phyloP scores from a whole-genome alignment of 2,888 invertebrate species.

The Rhodophaea formosa region DNA sequence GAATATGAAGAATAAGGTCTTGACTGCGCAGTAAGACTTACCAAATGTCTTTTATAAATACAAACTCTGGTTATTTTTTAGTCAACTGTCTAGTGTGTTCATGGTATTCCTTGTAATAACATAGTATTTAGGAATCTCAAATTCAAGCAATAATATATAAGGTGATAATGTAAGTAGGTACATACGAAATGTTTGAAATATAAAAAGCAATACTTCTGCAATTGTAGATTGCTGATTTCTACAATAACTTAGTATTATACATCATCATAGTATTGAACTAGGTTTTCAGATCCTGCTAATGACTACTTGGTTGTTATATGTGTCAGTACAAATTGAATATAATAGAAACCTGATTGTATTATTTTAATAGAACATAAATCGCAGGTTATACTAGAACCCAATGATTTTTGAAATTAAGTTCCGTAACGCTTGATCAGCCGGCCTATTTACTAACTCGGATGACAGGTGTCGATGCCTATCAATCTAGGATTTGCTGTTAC shows the following conservation, averaged over 20 bases:
- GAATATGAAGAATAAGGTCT: background rate
- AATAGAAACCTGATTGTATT: no score
- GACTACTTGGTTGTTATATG: no score
- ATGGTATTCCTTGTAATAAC: background rate
- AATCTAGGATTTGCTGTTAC: no score
- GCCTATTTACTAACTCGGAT: no score
- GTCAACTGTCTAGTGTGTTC: constrained; percentile 3
- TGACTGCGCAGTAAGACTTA: background rate
- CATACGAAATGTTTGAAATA: background rate
- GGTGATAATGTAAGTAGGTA: background rate
- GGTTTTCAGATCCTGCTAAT: no score
- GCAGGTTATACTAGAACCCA: no score
- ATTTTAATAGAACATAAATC: no score
- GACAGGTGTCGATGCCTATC: no score
- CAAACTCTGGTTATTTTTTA: background rate
- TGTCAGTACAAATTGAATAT: background rate
- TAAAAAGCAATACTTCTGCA: background rate
- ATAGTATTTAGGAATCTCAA: constrained; percentile 1
- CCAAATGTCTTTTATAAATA: background rate
- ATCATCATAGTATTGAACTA: no score
- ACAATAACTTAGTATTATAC: no score
- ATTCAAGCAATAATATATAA: constrained; percentile 11
- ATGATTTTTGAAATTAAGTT: no score
- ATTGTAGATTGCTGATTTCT: background rate
- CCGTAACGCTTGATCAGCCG: no score